Base-by-base conservation (phyloP, 2,797 vertebrate species). In the Acanthurus tractus region DNA sequence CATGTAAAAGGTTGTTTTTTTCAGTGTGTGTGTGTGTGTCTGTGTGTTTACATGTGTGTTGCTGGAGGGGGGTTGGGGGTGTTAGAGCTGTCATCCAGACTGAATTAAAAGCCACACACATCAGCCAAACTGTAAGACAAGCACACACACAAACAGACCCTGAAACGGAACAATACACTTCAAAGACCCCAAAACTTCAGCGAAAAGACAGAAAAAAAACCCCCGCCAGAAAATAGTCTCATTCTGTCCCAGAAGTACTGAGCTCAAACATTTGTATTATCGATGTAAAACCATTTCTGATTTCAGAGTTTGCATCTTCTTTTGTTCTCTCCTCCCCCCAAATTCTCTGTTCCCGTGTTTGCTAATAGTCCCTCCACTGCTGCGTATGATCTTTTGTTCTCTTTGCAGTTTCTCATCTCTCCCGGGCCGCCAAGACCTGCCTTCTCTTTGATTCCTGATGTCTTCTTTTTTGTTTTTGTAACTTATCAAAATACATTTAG, bases 1-100 rank as follows among this genome's bases (percentile, higher is more conserved):
- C 79, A 72, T 91, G 82, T 86, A 74, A 85, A 85, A 66, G 70
- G 17, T 67, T 79, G 49, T 70, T 71, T 74, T 55, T 74, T 38
- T 50, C 1, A 18, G 40, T 22, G 25, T 50, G 38, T 59, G n/a
- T 52, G 59, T 45, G 15, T 55, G n/a, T 34, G 13, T 58, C 50
- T 56, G 15, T 65, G 45, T 53, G 36, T 6, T 1, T n/a, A 2
- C 2, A 3, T 70, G 5, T 42, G 61, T 63, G 44, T 25, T 20
- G 46, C 40, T 29, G 25, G 25, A 57, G 46, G 42, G 63, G 59
- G 59, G 53, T 45, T 65, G 71, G 63, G 64, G 50, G 10, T 46
- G 68, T 78, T 70, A 63, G 77, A 76, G 55, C 78, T 84, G 79
- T 76, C 73, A 76, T 61, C 49, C 73, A 74, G 49, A 64, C 72